These are phyloP conservation scores for Rhinichthys osculus DNA, from an alignment of 2,797 vertebrate genomes.

Conservation along the genomic window DNA sequence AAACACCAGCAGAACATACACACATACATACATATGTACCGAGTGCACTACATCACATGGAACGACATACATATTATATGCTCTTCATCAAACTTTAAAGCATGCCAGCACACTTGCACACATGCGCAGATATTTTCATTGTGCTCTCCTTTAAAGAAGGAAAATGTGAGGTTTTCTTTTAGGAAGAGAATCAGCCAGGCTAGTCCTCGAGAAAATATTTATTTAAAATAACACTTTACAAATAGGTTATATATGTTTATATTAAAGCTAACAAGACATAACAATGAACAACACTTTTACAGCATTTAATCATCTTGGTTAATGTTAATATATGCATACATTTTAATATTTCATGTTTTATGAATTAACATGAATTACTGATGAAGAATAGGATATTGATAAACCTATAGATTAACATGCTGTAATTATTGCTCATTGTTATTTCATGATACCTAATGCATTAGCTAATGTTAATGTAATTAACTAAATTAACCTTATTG, in stretches of 20 bases:
- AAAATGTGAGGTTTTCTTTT: conserved; percentile 14
- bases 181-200: neutral
- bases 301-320: neutral
- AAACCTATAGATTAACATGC: neutral
- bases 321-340: neutral
- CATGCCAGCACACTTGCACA: conserved; percentile 37
- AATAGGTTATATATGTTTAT: too few species aligned
- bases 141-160: conserved; percentile 7
- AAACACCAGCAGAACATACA: conserved; percentile 66
- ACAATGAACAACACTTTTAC: neutral
- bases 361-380: neutral
- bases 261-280: neutral
- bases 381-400: neutral
- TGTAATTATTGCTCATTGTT: neutral
- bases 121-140: conserved; percentile 13
- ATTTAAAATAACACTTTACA: neutral
- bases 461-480: neutral
- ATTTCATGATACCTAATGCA: neutral
- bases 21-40: conserved; percentile 57
- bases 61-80: conserved; percentile 39
- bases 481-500: neutral
- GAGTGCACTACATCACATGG: conserved; percentile 32
- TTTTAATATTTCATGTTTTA: neutral
- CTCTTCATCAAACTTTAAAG: conserved; percentile 48
- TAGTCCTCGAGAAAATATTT: neutral